phyloP scores from a whole-genome alignment of 2,113 vertebrate species.

The Columba janthina region DNA sequence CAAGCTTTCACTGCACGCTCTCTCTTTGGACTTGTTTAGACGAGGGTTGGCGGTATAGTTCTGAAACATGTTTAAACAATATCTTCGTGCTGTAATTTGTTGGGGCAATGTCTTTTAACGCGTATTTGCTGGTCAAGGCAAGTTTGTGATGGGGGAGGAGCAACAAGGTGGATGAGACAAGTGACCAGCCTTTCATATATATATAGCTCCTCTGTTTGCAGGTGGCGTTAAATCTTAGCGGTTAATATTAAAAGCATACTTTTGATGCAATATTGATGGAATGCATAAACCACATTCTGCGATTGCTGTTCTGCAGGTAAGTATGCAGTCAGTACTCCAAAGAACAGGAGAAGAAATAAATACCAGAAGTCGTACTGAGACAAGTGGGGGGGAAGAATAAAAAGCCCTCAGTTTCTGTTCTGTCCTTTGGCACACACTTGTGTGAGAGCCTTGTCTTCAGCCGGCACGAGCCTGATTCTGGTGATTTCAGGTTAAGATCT shows the following conservation, averaged over 20 bases:
- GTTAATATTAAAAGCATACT: not conserved
- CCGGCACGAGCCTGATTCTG: not conserved
- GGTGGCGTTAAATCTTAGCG: not conserved
- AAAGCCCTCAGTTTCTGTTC: not conserved
- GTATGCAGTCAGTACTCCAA: not conserved
- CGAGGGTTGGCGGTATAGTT: not conserved
- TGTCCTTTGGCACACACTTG: not conserved
- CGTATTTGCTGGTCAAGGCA: not conserved
- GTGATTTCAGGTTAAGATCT: not conserved
- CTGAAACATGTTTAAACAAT: slow-evolving; percentile 44
- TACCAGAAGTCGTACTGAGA: not conserved
- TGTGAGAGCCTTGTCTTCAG: not conserved
- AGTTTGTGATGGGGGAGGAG: not conserved
- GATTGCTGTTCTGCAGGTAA: not conserved
- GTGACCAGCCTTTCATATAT: not conserved
- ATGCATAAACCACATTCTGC: not conserved
- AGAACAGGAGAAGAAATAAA: not conserved
- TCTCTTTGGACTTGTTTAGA: slow-evolving; percentile 59
- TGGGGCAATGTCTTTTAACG: not conserved
- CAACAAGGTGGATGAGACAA: not conserved
- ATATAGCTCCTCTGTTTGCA: not conserved
- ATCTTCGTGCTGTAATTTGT: not conserved
- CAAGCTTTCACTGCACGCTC: not conserved
- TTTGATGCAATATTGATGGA: not conserved
- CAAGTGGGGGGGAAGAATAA: not conserved